Base-by-base conservation (phyloP, 2,888 invertebrate species). In the Octodonta nipae region DNA sequence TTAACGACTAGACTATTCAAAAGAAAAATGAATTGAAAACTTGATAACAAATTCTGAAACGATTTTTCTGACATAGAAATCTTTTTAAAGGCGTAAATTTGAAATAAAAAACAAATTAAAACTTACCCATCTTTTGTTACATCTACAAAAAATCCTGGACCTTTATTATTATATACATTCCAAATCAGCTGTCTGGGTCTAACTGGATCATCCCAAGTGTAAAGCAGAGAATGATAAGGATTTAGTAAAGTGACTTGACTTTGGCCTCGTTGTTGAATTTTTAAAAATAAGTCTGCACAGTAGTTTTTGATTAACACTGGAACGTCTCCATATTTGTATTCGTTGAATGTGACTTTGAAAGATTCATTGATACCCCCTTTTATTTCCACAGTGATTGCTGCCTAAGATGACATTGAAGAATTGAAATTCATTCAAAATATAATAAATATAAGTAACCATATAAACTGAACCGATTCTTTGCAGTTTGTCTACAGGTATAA, bases 171-270 rank as follows among this genome's bases (percentile, higher is more conserved):
- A 55, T 84, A 85, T 8, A 83, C 75, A 53, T 84, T 85, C 86
- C 86, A 86, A 44, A 79, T 65, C 2, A 87, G 63, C 30, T 70
- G 70, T 37, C 83, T 65, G 8, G 77, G 73, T 33, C 76, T 74
- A 1, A 73, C 72, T 0, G 85, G 85, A 56, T 87, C 84, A 48
- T 85, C 85, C 86, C 86, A 87, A 0, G 86, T 85, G 52, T 84
- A 85, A 17, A 85, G 56, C 51, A 84, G 63, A 6, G 78, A 75
- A 56, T 84, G 75, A 45, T 74, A 75, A 0, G 85, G 82, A 47
- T 78, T 81, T 28, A 86, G 58, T 14, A 86, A 60, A 0, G 81
- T 81, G 27, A 82, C 83, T 60, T 75, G 70, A 13, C 67, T 64
- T 53, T 70, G 45, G 44, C 63, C 63, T 15, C 59, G 51, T 61